These are phyloP conservation scores for Pachypanchax playfairii DNA, from an alignment of 2,113 vertebrate genomes.

Conservation along the genomic window DNA sequence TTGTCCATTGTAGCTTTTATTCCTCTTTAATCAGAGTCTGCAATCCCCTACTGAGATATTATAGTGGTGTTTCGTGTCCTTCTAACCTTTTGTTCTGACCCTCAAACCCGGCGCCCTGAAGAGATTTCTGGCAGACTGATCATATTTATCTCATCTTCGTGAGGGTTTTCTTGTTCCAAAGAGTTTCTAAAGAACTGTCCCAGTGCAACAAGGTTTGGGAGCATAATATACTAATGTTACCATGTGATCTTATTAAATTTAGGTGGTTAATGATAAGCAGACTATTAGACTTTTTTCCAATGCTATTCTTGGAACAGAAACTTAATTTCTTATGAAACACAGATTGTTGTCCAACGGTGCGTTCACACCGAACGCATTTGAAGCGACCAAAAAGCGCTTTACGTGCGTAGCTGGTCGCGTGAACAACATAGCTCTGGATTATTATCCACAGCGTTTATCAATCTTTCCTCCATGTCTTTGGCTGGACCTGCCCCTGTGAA, in stretches of 20 bases:
- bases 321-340: background rate
- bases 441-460: too few relatives aligned
- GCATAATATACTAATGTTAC: conserved; percentile 47
- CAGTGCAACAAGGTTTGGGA: conserved; percentile 43
- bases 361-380: background rate
- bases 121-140: conserved; percentile 51
- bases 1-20: conserved; percentile 45
- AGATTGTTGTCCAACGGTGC: too few relatives aligned
- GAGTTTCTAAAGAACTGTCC: conserved; percentile 29
- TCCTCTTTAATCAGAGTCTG: conserved; percentile 30
- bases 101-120: conserved; percentile 19
- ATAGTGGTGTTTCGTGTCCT: conserved; percentile 50
- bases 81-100: conserved; percentile 36
- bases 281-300: conserved; percentile 17
- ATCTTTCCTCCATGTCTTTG: too few relatives aligned
- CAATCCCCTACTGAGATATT: conserved; percentile 42
- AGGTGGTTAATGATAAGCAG: conserved; percentile 1
- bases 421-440: too few relatives aligned
- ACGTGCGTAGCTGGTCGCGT: too few relatives aligned
- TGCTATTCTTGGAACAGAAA: conserved; percentile 48
- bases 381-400: background rate
- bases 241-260: conserved; percentile 5
- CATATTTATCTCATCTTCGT: conserved; percentile 37
- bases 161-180: conserved; percentile 42
- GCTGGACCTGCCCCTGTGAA: too few relatives aligned